Conservation (phyloP, 2,113 vertebrate species). For the Engystomops pustulosus region DNA sequence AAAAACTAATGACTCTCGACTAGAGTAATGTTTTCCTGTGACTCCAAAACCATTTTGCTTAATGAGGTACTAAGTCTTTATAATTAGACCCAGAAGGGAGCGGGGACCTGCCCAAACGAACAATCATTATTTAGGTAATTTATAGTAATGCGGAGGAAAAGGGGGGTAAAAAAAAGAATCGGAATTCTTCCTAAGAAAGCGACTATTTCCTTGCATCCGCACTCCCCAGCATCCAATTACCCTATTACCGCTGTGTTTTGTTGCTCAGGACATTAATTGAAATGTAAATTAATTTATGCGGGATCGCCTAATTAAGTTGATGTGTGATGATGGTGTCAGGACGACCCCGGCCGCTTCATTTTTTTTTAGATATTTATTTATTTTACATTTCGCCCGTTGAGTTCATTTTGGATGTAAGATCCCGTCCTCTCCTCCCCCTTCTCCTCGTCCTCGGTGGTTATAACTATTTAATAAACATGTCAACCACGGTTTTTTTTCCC, state of each 20-base stretch:
- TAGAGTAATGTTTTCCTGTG: constrained; percentile 79
- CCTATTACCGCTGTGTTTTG: constrained; percentile 80
- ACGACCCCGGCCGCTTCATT: constrained; percentile 77
- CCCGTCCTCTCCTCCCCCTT: constrained; percentile 51
- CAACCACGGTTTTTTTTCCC: constrained; percentile 67
- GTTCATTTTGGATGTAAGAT: constrained; percentile 59
- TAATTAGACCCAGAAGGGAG: constrained; percentile 87
- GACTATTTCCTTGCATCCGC: constrained; percentile 81
- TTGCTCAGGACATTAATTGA: constrained; percentile 86
- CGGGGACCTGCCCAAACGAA: constrained; percentile 77
- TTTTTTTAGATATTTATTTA: constrained; percentile 67
- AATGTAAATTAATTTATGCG: constrained; percentile 84
- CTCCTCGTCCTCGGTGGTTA: constrained; percentile 59
- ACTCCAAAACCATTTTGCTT: constrained; percentile 81
- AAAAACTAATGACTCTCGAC: constrained; percentile 82
- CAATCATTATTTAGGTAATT: constrained; percentile 87
- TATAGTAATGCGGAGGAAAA: constrained; percentile 81
- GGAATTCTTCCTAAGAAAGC: constrained; percentile 80
- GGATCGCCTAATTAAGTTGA: constrained; percentile 86
- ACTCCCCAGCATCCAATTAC: constrained; percentile 85
- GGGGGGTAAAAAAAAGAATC: background rate
- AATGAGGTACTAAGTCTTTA: constrained; percentile 87
- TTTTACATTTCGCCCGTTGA: constrained; percentile 56
- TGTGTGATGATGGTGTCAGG: constrained; percentile 83
- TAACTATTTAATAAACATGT: constrained; percentile 75